Base-by-base conservation (phyloP, 1,140 invertebrate species). In the Rhopalosiphum maidis region DNA sequence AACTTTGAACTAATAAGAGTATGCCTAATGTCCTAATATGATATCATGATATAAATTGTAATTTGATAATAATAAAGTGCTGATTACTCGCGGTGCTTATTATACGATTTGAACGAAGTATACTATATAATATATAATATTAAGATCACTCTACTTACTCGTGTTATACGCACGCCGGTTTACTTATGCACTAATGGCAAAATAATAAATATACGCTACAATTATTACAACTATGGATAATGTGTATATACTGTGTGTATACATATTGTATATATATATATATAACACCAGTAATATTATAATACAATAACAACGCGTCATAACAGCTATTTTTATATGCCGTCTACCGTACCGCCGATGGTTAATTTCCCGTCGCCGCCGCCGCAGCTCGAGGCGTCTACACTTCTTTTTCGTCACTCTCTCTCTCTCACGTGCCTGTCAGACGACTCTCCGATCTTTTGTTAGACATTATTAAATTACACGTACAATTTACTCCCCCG, bases 381-480 rank as follows among this genome's bases (percentile, higher is more conserved):
- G 30, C 6, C 8, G 22, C 37, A 8, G 41, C 90, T 82, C 68
- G 43, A 43, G 87, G 87, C 87, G 46, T n/a, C 87, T n/a, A 35
- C 30, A 18, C 60, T 55, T 90, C 7, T 30, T 90, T 55, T 25
- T 41, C 54, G 54, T 37, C 60, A 15, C 46, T 90, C 21, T 89
- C 87, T 88, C 46, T 37, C 48, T 37, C n/a, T 35, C 48, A 41
- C 15, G 43, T 88, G 43, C n/a, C 88, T 9, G 46, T 90, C 88
- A 68, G 43, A 43, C 25, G 37, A 90, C 25, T 46, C 15, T 86
- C 43, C 48, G 60, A 83, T 83, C 60, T 92, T 82, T 92, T 92
- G 91, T 91, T n/a, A 41, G 90, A 23, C 90, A 23, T 92, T 92
- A 92, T 92, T 92, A 92, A 92, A 92, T 92, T 83, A 92, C 77